Evolutionary conservation across 2,797 vertebrate genomes (phyloP).

Genomic region (Naso thynnoides): DNA sequence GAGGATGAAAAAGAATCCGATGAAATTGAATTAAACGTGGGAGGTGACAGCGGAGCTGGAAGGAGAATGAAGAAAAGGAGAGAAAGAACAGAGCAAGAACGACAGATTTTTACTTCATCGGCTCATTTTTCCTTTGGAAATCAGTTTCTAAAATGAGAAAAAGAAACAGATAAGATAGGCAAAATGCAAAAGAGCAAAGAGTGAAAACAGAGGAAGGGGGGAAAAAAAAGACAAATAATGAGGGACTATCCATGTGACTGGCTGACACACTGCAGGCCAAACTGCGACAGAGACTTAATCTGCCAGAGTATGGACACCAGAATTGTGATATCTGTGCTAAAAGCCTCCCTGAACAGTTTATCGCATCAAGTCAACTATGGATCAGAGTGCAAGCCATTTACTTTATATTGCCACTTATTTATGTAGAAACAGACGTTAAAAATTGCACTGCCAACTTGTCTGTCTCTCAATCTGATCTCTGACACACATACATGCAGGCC

Average conservation of each 20-base stretch:
- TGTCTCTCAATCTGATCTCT: not conserved
- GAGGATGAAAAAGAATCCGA: constrained; percentile 48
- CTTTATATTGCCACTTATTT: constrained; percentile 9
- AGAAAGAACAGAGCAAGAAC: constrained; percentile 10
- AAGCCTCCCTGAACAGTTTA: constrained; percentile 18
- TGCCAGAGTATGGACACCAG: not conserved
- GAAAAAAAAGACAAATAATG: not conserved
- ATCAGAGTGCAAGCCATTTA: not conserved
- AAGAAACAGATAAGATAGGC: not conserved
- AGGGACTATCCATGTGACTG: not conserved
- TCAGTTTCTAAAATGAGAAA: not conserved
- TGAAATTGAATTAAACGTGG: constrained; percentile 36
- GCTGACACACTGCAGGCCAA: constrained; percentile 10
- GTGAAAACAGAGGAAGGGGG: not conserved
- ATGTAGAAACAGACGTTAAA: constrained; percentile 7
- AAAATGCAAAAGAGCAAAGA: not conserved
- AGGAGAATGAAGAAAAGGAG: not conserved
- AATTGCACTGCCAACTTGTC: constrained; percentile 1
- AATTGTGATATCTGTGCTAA: constrained; percentile 3
- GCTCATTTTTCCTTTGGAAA: not conserved
- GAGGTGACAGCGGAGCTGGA: constrained; percentile 28
- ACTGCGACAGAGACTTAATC: constrained; percentile 4
- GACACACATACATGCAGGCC: not conserved
- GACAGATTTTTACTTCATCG: not conserved
- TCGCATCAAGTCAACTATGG: constrained; percentile 11